Conservation (phyloP, 2,888 invertebrate genomes). For the Cyclophora punctaria region DNA sequence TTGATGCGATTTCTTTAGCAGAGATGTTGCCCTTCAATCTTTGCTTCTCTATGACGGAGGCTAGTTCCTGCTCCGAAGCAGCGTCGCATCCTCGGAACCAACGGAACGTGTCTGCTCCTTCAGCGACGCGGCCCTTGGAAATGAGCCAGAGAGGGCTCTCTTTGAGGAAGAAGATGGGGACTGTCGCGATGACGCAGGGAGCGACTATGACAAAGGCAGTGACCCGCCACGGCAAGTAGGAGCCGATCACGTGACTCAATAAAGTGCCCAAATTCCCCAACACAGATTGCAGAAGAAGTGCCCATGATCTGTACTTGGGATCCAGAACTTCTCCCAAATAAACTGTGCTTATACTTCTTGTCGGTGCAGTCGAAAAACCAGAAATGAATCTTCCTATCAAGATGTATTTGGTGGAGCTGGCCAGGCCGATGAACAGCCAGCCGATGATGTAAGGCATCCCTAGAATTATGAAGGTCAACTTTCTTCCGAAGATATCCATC, state of each 20-base stretch:
- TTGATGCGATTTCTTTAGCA: conserved; percentile 2
- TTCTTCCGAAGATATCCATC: conserved; percentile 39
- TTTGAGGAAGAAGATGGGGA: conserved; percentile 15
- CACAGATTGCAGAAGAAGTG: conserved; percentile 21
- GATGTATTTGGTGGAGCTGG: conserved; percentile 25
- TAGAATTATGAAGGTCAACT: conserved; percentile 30
- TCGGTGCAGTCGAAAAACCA: conserved; percentile 34
- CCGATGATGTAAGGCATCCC: conserved; percentile 31
- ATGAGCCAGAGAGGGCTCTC: conserved; percentile 37
- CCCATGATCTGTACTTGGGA: conserved; percentile 37
- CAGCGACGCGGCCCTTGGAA: conserved; percentile 24
- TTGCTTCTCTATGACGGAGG: conserved; percentile 9
- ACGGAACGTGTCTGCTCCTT: conserved; percentile 25
- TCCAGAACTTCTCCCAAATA: conserved; percentile 42
- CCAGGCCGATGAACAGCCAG: conserved; percentile 35
- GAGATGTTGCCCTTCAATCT: not conserved
- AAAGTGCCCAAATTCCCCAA: conserved; percentile 4
- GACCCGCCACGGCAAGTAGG: conserved; percentile 6
- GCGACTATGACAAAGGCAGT: conserved; percentile 3
- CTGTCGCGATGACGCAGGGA: conserved; percentile 1
- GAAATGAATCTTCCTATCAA: conserved; percentile 37
- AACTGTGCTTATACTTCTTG: conserved; percentile 31
- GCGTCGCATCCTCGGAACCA: conserved; percentile 29
- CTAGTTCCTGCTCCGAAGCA: conserved; percentile 23
- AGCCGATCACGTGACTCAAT: conserved; percentile 5